phyloP scores from a whole-genome alignment of 1,140 invertebrate genomes.

The Pachypeltis micranthus region DNA sequence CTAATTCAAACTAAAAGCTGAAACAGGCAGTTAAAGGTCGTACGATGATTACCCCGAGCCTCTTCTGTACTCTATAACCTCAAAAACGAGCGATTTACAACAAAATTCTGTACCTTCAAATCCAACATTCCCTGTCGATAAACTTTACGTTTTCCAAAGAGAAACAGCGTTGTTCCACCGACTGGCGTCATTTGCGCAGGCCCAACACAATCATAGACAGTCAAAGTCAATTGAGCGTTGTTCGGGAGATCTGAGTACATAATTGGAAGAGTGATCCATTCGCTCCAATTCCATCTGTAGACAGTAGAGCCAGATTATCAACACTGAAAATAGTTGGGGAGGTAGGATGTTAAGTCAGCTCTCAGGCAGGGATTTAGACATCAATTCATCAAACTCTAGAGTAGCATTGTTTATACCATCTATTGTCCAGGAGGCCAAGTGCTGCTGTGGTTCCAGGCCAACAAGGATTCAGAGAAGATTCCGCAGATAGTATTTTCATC shows the following conservation, averaged over 20 bases:
- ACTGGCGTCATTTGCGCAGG: slow-evolving; percentile 69
- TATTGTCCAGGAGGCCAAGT: too few relatives aligned
- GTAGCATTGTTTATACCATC: too few relatives aligned
- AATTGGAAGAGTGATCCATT: slow-evolving; percentile 89
- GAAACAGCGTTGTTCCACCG: slow-evolving; percentile 77
- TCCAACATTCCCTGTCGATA: slow-evolving; percentile 51
- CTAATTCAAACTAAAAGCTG: too few relatives aligned
- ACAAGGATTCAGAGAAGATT: background rate
- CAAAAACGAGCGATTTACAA: too few relatives aligned
- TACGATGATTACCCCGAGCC: too few relatives aligned
- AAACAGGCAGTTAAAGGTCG: too few relatives aligned
- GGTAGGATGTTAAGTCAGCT: too few relatives aligned
- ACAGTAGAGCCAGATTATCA: background rate
- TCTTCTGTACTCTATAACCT: too few relatives aligned
- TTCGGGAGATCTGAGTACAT: slow-evolving; percentile 84
- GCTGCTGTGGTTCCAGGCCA: background rate
- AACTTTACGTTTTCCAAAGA: slow-evolving; percentile 87
- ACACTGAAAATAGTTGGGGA: too few relatives aligned
- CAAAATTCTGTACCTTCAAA: too few relatives aligned
- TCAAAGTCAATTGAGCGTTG: slow-evolving; percentile 79
- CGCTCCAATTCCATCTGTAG: slow-evolving; percentile 70
- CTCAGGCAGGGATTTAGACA: too few relatives aligned
- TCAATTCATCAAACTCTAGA: too few relatives aligned
- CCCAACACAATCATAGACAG: slow-evolving; percentile 85
- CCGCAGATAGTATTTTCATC: background rate